phyloP scores from a whole-genome alignment of 2,888 invertebrate genomes.

The Euplagia quadripunctaria region DNA sequence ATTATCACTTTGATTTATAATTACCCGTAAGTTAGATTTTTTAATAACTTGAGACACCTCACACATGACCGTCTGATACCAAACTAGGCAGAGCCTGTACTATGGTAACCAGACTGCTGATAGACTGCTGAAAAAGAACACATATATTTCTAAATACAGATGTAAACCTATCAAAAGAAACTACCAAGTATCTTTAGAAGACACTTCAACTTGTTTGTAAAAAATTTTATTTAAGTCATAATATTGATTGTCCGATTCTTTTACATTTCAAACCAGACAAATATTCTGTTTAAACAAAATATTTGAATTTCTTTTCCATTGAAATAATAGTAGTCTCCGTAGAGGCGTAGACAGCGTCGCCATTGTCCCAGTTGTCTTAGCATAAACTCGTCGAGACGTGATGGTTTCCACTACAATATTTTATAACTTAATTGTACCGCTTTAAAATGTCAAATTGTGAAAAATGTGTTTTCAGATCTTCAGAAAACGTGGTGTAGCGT shows the following conservation, averaged over 20 bases:
- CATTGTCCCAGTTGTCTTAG: conserved; percentile 7
- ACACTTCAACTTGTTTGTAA: too few relatives aligned
- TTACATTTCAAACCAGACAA: not conserved
- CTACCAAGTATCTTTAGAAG: too few relatives aligned
- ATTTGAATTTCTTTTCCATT: not conserved
- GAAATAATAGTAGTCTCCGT: not conserved
- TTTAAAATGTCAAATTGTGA: not conserved
- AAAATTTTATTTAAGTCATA: too few relatives aligned
- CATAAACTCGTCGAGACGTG: not conserved
- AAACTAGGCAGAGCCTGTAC: too few relatives aligned
- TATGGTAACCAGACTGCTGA: too few relatives aligned
- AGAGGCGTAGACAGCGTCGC: not conserved
- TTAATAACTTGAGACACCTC: too few relatives aligned
- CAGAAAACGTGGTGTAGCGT: not conserved
- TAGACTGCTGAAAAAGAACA: too few relatives aligned
- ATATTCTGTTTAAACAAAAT: not conserved
- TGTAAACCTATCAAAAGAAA: too few relatives aligned
- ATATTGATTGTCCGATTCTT: not conserved
- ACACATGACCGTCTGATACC: too few relatives aligned
- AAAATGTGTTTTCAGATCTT: not conserved
- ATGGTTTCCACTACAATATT: not conserved
- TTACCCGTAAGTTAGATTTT: too few relatives aligned
- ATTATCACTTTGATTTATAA: too few relatives aligned
- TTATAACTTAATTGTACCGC: not conserved
- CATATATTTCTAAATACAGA: too few relatives aligned